These are phyloP conservation scores for Anthophora plumipes DNA, from an alignment of 2,888 invertebrate genomes.

Conservation along the genomic window DNA sequence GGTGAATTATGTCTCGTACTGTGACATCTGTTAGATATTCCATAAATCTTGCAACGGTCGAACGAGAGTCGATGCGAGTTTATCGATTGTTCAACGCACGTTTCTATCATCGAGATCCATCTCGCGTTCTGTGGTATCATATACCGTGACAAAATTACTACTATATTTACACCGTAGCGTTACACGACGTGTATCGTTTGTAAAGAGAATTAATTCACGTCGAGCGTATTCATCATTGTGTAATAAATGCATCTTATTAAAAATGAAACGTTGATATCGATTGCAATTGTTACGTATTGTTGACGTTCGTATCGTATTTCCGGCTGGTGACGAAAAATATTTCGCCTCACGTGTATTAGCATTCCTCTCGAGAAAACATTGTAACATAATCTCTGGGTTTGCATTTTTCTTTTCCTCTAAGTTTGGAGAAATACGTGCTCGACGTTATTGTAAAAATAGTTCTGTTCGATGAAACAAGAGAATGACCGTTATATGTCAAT, in stretches of 20 bases:
- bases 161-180: neutral
- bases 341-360: neutral
- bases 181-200: neutral
- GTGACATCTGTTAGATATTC: neutral
- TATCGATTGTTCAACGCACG: neutral
- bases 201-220: neutral
- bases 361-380: neutral
- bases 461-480: slow-evolving; percentile 3
- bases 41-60: neutral
- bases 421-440: neutral
- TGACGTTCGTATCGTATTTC: neutral
- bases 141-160: neutral
- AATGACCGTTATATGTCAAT: neutral
- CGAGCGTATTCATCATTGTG: neutral
- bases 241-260: neutral
- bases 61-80: slow-evolving; percentile 1
- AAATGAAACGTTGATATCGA: slow-evolving; percentile 30
- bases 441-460: slow-evolving; percentile 15
- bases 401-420: neutral
- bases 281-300: slow-evolving; percentile 10
- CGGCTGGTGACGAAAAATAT: slow-evolving; percentile 5
- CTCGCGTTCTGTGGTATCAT: neutral
- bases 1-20: neutral
- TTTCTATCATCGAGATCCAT: neutral
- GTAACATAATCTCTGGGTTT: neutral